phyloP scores from a whole-genome alignment of 1,140 invertebrate species.

The Drosophila eugracilis region DNA sequence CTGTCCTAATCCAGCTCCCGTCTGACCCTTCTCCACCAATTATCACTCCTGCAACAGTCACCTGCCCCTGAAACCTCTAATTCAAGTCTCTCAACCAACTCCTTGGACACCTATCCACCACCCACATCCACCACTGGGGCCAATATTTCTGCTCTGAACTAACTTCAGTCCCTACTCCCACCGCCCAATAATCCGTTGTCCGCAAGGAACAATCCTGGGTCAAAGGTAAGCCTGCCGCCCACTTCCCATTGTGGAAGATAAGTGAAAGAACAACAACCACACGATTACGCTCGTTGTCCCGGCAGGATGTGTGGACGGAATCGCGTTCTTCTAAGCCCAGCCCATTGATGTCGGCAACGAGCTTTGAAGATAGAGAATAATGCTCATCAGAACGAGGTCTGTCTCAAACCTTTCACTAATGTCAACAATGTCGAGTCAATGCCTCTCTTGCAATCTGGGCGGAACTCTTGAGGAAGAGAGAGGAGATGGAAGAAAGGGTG shows the following conservation, averaged over 20 bases:
- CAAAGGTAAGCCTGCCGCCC: slow-evolving; percentile 42
- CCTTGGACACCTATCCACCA: not conserved
- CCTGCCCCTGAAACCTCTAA: not conserved
- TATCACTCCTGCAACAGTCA: not conserved
- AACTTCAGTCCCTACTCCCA: not conserved
- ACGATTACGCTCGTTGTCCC: slow-evolving; percentile 57
- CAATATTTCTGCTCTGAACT: not conserved
- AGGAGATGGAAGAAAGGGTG: no score
- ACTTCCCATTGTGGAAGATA: slow-evolving; percentile 49
- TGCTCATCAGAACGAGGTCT: no score
- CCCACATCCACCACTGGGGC: no score
- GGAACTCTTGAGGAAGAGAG: no score
- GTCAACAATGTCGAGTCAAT: no score
- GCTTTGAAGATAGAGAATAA: no score
- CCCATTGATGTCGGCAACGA: no score
- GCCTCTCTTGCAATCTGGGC: no score
- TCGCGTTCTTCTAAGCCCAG: no score
- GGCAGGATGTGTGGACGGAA: slow-evolving; percentile 56
- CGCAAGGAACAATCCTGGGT: slow-evolving; percentile 48
- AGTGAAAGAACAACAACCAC: no score
- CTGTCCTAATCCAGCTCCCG: not conserved
- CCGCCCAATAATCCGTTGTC: slow-evolving; percentile 45
- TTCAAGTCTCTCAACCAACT: not conserved
- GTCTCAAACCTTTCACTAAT: no score
- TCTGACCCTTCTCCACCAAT: not conserved